Conservation (phyloP, 2,797 vertebrate genomes). For the Lerista edwardsae region DNA sequence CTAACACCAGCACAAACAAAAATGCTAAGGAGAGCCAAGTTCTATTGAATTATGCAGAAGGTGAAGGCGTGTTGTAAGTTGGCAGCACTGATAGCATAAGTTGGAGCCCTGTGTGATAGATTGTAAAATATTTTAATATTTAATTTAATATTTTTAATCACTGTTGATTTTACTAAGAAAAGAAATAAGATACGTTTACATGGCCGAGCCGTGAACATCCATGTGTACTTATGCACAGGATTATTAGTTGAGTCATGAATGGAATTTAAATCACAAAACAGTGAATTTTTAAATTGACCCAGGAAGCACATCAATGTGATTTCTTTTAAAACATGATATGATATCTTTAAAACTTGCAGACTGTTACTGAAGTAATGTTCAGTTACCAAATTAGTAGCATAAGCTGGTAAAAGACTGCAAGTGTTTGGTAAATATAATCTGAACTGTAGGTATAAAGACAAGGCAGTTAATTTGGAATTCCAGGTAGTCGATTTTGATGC, state of each 20-base stretch:
- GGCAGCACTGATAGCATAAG: too few relatives aligned
- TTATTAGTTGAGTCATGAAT: background rate
- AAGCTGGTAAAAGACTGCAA: background rate
- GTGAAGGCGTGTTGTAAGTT: too few relatives aligned
- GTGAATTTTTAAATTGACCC: background rate
- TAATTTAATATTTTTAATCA: background rate
- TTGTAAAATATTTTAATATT: too few relatives aligned
- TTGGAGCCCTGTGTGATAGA: background rate
- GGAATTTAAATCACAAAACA: background rate
- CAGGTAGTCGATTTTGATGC: background rate
- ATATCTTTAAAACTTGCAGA: background rate
- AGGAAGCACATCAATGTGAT: background rate
- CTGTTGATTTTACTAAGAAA: background rate
- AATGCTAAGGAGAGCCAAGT: too few relatives aligned
- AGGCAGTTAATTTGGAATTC: background rate
- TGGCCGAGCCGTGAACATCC: background rate
- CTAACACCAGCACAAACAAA: too few relatives aligned
- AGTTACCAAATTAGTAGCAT: background rate
- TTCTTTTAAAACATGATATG: too few relatives aligned
- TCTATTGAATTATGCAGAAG: too few relatives aligned
- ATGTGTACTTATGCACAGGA: background rate
- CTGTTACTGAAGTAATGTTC: too few relatives aligned
- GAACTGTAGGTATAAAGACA: background rate
- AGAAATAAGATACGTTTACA: background rate
- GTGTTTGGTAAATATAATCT: background rate